A percentile compares a stretch with the other conserved stretches of the same genome.
Evolutionary conservation across 2,113 vertebrate species (phyloP).

Genomic region (Sphyrna mokarran): DNA sequence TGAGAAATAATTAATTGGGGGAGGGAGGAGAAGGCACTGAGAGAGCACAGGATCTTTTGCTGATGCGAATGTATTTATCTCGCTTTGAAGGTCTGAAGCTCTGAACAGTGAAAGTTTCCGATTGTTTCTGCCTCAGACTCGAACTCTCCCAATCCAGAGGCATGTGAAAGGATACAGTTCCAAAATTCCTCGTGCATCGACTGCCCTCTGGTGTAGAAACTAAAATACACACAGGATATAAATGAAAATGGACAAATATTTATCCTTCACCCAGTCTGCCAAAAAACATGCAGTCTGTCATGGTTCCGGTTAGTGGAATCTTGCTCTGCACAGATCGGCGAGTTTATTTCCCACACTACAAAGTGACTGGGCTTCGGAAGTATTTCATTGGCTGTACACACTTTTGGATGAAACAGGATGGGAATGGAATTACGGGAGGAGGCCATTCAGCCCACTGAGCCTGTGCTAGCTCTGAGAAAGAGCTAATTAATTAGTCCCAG

Average conservation of each 20-base stretch:
- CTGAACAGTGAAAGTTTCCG: background rate
- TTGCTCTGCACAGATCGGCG: background rate
- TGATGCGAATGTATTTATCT: background rate
- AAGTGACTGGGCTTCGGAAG: background rate
- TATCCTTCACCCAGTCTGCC: background rate
- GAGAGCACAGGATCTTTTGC: background rate
- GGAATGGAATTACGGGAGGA: background rate
- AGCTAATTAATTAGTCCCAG: background rate
- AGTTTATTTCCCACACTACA: background rate
- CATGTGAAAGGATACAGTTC: background rate
- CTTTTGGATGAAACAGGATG: background rate
- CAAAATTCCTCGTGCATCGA: no score
- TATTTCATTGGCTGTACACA: background rate
- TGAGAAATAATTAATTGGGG: background rate
- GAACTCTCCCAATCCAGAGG: background rate
- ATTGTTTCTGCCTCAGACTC: background rate
- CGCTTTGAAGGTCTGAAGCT: background rate
- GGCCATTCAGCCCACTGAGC: background rate
- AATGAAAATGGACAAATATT: background rate
- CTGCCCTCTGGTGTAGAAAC: conserved; percentile 8
- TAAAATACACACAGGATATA: background rate
- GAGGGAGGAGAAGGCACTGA: background rate
- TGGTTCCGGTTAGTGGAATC: background rate
- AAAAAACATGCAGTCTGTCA: background rate
- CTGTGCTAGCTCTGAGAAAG: background rate